Evolutionary conservation across 2,888 invertebrate species (phyloP).

Genomic region (Hofmannophila pseudospretella): DNA sequence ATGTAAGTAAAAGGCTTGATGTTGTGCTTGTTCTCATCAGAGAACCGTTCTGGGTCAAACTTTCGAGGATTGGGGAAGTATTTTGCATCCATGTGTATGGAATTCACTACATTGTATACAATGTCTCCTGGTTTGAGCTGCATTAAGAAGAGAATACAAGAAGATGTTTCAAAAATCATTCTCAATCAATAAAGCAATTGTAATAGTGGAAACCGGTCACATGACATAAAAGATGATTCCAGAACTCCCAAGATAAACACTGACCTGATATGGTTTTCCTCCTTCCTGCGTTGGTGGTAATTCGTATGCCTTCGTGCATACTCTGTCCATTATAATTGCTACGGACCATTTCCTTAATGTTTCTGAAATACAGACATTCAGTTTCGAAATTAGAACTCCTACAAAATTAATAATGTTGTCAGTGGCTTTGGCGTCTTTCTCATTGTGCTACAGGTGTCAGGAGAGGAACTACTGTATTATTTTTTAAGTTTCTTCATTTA

Average conservation of each 20-base stretch:
- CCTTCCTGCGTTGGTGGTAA: slow-evolving; percentile 54
- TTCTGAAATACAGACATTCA: too few relatives aligned
- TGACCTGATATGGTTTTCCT: slow-evolving; percentile 41
- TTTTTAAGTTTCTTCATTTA: too few relatives aligned
- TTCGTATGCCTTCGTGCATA: slow-evolving; percentile 65
- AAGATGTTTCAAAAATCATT: too few relatives aligned
- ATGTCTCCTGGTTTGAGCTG: slow-evolving; percentile 39
- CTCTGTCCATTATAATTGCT: slow-evolving; percentile 62
- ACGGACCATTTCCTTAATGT: slow-evolving; percentile 70
- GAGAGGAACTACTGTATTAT: too few relatives aligned
- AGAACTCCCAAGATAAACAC: slow-evolving; percentile 15
- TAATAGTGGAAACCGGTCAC: too few relatives aligned
- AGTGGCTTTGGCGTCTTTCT: too few relatives aligned
- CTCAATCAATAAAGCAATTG: too few relatives aligned
- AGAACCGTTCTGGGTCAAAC: slow-evolving; percentile 64
- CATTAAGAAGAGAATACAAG: too few relatives aligned
- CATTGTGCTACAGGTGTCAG: too few relatives aligned
- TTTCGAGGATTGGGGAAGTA: slow-evolving; percentile 34
- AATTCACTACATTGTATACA: slow-evolving; percentile 40
- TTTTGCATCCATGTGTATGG: slow-evolving; percentile 38
- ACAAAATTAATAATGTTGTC: too few relatives aligned
- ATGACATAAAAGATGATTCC: too few relatives aligned
- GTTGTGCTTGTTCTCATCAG: slow-evolving; percentile 52
- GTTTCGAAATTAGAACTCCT: too few relatives aligned
- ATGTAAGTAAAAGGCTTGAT: slow-evolving; percentile 64